Percentiles rank a stretch among this genome's conserved stretches.
Evolutionary conservation across 35 echinoderm and acorn worm genomes (phyloP).

Genomic region (Ophioderma brevispina): DNA sequence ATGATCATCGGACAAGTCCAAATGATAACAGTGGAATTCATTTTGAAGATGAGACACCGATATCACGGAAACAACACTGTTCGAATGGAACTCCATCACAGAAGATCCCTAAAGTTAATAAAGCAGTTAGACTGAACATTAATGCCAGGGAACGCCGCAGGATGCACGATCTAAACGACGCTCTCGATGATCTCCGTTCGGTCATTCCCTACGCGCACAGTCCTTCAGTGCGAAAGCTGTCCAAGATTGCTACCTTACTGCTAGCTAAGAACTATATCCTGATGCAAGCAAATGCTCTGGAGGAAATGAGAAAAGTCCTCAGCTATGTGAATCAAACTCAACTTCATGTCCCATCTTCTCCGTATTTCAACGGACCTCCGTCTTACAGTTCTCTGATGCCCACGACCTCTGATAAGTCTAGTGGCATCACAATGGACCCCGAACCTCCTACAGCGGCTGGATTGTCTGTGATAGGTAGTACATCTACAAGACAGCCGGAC

Average conservation of each 20-base stretch:
- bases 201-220: conserved; percentile 97
- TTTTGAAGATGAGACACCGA: not conserved
- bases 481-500: not conserved
- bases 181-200: conserved; percentile 77
- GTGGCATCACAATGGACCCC: not conserved
- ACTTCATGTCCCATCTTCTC: conserved; percentile 14
- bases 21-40: not conserved
- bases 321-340: conserved; percentile 58
- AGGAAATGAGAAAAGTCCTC: conserved; percentile 80
- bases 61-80: not conserved
- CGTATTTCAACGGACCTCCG: conserved; percentile 25
- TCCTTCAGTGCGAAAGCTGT: conserved; percentile 90
- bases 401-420: not conserved
- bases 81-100: not conserved
- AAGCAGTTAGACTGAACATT: conserved; percentile 68
- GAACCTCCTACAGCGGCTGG: not conserved
- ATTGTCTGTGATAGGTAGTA: not conserved
- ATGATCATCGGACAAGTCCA: not conserved
- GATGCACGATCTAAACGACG: conserved; percentile 97
- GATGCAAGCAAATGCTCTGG: conserved; percentile 85
- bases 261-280: conserved; percentile 97
- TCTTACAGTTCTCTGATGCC: not conserved
- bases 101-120: not conserved
- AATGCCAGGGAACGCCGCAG: conserved; percentile 88
- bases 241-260: conserved; percentile 94